phyloP scores from a whole-genome alignment of 2,888 invertebrate genomes.

The Pharmacophagus antenor region DNA sequence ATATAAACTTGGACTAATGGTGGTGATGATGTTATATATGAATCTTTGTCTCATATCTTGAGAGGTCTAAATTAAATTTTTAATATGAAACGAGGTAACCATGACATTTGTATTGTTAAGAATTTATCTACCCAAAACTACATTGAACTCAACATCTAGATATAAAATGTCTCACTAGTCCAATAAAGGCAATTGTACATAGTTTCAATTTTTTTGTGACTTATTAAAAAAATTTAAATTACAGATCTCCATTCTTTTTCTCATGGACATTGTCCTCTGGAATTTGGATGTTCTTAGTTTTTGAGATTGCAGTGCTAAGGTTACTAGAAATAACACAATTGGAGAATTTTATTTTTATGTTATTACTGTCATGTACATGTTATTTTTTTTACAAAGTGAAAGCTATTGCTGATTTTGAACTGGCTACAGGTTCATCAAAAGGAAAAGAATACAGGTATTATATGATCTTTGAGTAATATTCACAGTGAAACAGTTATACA shows the following conservation, averaged over 20 bases:
- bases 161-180: too few relatives aligned
- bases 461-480: background rate
- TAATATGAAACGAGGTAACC: too few relatives aligned
- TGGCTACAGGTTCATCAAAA: conserved; percentile 65
- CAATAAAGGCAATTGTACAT: background rate
- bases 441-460: conserved; percentile 72
- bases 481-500: too few relatives aligned
- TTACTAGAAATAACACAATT: conserved; percentile 83
- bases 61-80: too few relatives aligned
- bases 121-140: too few relatives aligned
- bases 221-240: conserved; percentile 37
- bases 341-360: conserved; percentile 67
- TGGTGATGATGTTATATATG: too few relatives aligned
- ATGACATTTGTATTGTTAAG: too few relatives aligned
- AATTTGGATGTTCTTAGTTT: conserved; percentile 83
- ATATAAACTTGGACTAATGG: too few relatives aligned
- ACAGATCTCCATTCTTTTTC: conserved; percentile 87
- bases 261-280: conserved; percentile 87
- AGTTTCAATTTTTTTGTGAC: background rate
- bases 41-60: too few relatives aligned
- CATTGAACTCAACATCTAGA: too few relatives aligned
- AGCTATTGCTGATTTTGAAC: conserved; percentile 64
- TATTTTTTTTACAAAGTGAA: conserved; percentile 74
- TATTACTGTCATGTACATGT: conserved; percentile 57
- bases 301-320: conserved; percentile 86